Percentiles rank a stretch among this genome's conserved stretches.
phyloP scores from a whole-genome alignment of 2,888 invertebrate genomes.

The Thera britannica region DNA sequence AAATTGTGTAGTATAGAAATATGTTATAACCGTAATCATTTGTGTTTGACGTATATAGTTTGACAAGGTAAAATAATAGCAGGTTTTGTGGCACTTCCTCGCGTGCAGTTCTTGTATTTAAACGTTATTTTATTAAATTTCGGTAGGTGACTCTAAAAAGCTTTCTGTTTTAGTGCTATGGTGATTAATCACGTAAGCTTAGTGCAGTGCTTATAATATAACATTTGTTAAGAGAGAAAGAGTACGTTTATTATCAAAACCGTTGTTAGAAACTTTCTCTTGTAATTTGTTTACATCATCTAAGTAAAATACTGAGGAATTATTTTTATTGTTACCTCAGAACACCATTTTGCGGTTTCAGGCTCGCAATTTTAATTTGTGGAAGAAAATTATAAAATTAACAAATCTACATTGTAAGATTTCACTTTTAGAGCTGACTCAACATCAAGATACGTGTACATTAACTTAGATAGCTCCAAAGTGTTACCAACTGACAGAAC shows the following conservation, averaged over 20 bases:
- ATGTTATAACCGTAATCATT: too few relatives aligned
- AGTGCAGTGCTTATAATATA: conserved; percentile 1
- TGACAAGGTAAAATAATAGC: background rate
- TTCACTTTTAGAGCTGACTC: conserved; percentile 23
- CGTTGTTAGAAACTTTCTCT: conserved; percentile 31
- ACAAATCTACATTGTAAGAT: conserved; percentile 5
- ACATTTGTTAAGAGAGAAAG: conserved; percentile 17
- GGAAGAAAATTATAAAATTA: conserved; percentile 1
- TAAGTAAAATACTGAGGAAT: conserved; percentile 12
- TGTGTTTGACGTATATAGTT: background rate
- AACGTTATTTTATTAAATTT: background rate
- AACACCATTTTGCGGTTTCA: conserved; percentile 25
- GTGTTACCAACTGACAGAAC: conserved; percentile 29
- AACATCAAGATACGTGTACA: background rate
- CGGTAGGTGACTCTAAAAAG: background rate
- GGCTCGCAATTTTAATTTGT: conserved; percentile 12
- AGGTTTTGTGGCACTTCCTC: background rate
- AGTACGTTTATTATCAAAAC: conserved; percentile 28
- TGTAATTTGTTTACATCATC: conserved; percentile 35
- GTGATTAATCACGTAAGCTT: conserved; percentile 22
- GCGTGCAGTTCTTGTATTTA: background rate
- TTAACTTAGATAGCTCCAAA: conserved; percentile 39
- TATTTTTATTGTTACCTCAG: conserved; percentile 30
- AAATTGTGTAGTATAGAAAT: too few relatives aligned
- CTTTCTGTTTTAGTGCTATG: conserved; percentile 19